phyloP scores from a whole-genome alignment of 2,888 invertebrate genomes.

The Notocelia uddmanniana region DNA sequence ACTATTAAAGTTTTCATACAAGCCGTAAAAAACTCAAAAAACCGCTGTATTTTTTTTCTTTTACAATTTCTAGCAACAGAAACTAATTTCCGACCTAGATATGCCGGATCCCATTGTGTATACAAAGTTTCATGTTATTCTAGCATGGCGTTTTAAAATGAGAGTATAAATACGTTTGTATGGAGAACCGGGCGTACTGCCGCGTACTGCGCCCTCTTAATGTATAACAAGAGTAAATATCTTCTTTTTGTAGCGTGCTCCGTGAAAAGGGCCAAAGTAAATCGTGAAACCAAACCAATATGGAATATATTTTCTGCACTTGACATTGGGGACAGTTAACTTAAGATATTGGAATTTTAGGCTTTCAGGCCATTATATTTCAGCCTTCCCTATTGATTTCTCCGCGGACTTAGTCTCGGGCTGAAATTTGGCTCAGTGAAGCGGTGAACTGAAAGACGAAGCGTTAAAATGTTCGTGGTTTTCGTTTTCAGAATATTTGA shows the following conservation, averaged over 20 bases:
- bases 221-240: background rate
- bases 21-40: too few relatives aligned
- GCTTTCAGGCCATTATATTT: slow-evolving; percentile 37
- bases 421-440: slow-evolving; percentile 46
- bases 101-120: too few relatives aligned
- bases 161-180: too few relatives aligned
- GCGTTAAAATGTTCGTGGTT: slow-evolving; percentile 16
- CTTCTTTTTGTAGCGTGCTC: background rate
- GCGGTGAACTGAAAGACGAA: slow-evolving; percentile 46
- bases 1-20: too few relatives aligned
- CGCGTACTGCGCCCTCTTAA: too few relatives aligned
- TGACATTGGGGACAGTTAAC: slow-evolving; percentile 27
- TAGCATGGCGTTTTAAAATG: too few relatives aligned
- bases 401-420: slow-evolving; percentile 42
- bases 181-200: too few relatives aligned
- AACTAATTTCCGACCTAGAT: too few relatives aligned
- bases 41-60: too few relatives aligned
- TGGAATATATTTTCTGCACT: slow-evolving; percentile 27
- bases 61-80: too few relatives aligned
- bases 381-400: slow-evolving; percentile 44
- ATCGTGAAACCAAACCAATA: slow-evolving; percentile 27
- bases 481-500: background rate
- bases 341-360: slow-evolving; percentile 38
- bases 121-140: too few relatives aligned
- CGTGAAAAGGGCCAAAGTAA: slow-evolving; percentile 5